Evolutionary conservation across 2,113 vertebrate genomes (phyloP), one percentile per base, ranked within the genome.

Genomic region (Gambusia affinis): DNA sequence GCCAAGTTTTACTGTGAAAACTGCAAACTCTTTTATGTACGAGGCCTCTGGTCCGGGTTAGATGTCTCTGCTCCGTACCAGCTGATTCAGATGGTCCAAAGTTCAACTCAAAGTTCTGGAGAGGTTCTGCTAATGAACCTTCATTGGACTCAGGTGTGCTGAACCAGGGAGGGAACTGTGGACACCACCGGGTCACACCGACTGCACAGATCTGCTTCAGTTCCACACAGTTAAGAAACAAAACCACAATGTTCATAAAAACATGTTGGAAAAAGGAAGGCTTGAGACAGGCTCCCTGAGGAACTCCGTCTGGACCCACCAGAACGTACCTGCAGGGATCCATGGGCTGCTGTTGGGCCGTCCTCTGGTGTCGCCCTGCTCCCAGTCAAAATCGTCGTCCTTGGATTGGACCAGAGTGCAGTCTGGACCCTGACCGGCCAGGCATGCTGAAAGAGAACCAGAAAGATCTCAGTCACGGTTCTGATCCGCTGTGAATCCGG

Each of bases 381-480:
- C 96, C 98, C 98, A 99, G 65, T 97, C 96, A 72, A 98, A 95
- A 89, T 98, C 97, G 51, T 98, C 96, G 0, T 96, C 95, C 79
- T 95, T 96, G 19, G 95, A 95, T 84, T 98, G 97, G 75, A 93
- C 94, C 28, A 98, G 97, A 19, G 93, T 93, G 73, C 98, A 99
- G 1, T 94, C 94, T 44, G 90, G 68, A 80, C 27, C 94, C 95
- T 75, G 95, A 92, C 83, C 96, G 8, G 77, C 77, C 68, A 90
- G 74, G 86, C 85, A 91, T 57, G 87, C 88, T 91, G 84, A 22
- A 76, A 19, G 63, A 83, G 29, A 73, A 15, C 80, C 64, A 78
- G 67, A 80, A 42, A 80, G 35, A 30, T 2, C 15, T 47, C 44
- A 19, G 44, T 47, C 44, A 47, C 4, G 4, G 44, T 47, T 47